Evolutionary conservation across 2,113 vertebrate species (phyloP).

Genomic region (Corvus cornix): DNA sequence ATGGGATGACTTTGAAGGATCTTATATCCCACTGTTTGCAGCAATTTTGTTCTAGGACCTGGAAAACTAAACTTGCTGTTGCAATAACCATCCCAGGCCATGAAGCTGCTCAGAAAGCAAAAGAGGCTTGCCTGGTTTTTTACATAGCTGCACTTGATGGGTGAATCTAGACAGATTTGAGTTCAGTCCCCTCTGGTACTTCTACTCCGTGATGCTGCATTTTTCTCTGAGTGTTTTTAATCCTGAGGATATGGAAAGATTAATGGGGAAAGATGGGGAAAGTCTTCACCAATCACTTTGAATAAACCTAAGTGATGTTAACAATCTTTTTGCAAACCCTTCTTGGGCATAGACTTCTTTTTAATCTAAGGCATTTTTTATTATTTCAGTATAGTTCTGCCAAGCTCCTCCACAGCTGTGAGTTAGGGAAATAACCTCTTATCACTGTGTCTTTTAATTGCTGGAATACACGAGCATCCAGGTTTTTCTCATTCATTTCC

Average conservation of each 20-base stretch:
- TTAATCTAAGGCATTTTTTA: neutral
- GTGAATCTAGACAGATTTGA: neutral
- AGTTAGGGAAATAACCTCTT: neutral
- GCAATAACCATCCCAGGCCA: neutral
- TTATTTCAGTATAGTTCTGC: neutral
- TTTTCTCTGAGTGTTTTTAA: neutral
- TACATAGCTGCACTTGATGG: neutral
- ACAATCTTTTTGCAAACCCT: neutral
- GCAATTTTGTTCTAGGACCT: neutral
- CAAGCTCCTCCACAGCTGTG: neutral
- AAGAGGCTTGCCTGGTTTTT: neutral
- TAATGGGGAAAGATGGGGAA: neutral
- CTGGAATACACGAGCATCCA: neutral
- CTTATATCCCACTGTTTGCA: neutral
- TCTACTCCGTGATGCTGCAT: rapidly evolving
- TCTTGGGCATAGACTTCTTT: neutral
- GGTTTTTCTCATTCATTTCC: neutral
- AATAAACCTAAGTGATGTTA: neutral
- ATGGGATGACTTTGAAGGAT: neutral
- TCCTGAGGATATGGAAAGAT: neutral
- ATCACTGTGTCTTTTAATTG: neutral
- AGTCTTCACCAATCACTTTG: neutral
- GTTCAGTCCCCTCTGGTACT: neutral
- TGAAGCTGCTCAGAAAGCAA: neutral
- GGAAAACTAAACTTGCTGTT: neutral